phyloP scores from a whole-genome alignment of 2,113 vertebrate species.

The Neotragus pygmaeus region DNA sequence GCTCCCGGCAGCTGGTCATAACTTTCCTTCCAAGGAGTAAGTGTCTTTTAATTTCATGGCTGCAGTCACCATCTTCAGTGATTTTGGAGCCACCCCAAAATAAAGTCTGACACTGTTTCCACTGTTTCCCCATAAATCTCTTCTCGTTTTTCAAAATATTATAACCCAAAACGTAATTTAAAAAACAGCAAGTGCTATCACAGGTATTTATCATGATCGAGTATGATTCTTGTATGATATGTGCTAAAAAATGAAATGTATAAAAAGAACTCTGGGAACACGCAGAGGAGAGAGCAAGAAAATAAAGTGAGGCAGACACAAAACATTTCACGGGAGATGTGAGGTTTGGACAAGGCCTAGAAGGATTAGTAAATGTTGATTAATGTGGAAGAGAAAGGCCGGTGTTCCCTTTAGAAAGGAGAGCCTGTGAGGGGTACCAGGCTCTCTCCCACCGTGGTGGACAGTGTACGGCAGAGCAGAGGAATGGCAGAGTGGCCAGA shows the following conservation, averaged over 20 bases:
- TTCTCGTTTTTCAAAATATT: neutral
- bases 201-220: neutral
- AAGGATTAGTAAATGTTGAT: no score
- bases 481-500: accelerated
- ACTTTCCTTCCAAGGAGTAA: no score
- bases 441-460: neutral
- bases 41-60: no score
- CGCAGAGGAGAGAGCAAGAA: neutral
- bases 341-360: neutral
- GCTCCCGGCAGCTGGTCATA: no score
- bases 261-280: neutral
- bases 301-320: neutral
- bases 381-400: accelerated
- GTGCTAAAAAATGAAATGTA: accelerated
- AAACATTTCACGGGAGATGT: neutral
- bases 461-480: neutral
- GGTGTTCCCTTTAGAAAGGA: neutral
- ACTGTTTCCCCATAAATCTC: no score
- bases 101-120: no score
- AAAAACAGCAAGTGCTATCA: neutral
- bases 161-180: neutral
- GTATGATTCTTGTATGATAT: accelerated
- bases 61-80: no score
- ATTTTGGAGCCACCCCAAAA: no score
- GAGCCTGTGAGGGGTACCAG: accelerated